Evolutionary conservation across 2,113 vertebrate species (phyloP), one percentile per base, ranked within the genome.

Genomic region (Okapia johnstoni): DNA sequence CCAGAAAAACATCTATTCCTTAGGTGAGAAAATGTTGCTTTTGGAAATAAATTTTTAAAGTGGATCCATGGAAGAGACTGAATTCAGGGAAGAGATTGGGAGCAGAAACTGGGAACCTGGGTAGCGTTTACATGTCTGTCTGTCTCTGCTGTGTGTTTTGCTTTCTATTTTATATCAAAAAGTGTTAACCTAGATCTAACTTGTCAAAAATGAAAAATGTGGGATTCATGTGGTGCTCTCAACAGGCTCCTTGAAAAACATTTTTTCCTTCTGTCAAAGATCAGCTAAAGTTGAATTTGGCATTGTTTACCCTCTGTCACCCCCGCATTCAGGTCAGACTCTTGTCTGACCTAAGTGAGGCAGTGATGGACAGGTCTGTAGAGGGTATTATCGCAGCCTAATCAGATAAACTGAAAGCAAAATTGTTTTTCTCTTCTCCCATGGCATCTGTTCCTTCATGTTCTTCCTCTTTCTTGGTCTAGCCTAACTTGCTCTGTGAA

Each of bases 361-460:
- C 9, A 5, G 83, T 98, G 98, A 98, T 96, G 96, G 98, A 98
- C 98, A 98, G 97, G 87, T 98, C 97, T 97, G 95, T 94, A 77
- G 96, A 80, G 2, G 93, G 96, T 94, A 98, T 98, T 98, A 97
- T 98, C 97, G 88, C 97, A 98, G 91, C 90, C 97, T 98, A 98
- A 97, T 98, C 98, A 98, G 98, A 97, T 3, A 92, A 83, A 96
- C 25, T 96, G 98, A 98, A 98, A 98, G 97, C 94, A 97, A 97
- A 95, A 63, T 88, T 21, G 4, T 84, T 95, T 91, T 96, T 98
- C 91, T 93, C 97, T 97, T 98, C 97, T 98, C 80, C 87, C 48
- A 40, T 3, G 26, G 81, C 96, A 97, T 96, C 95, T 94, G 54
- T 60, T 91, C 60, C 17, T 40, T 7, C 60, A 5, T 61, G 28